Evolutionary conservation across 2,888 invertebrate genomes (phyloP), one percentile per base, ranked within the genome.

Genomic region (Drosophila paracracens): DNA sequence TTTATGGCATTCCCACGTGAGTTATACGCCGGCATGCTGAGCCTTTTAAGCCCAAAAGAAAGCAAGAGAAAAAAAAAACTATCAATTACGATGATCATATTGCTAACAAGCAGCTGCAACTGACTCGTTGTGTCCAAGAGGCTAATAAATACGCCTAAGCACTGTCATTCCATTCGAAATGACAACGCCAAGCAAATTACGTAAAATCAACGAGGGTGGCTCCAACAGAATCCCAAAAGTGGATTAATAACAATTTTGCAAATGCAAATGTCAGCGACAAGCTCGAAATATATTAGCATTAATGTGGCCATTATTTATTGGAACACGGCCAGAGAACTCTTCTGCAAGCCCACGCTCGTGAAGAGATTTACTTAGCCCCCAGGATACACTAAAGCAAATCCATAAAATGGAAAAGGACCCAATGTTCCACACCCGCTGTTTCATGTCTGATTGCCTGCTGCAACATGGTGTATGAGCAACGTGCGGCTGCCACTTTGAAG

Each of bases 81-180:
- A 78, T 78, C 78, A 79, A 79, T 79, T 79, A 79, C 79, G 80
- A 66, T 79, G 79, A 76, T 79, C 80, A 78, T 68, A 66, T 80
- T 76, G 79, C 76, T 69, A 79, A 79, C 72, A 79, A 79, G 80
- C 76, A 79, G 79, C 79, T 67, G 78, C 79, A 67, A 71, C 71
- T 40, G 64, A 51, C 58, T 59, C 59, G 61, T 64, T 54, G 27
- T 61, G 79, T 52, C 72, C 76, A 81, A 81, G 50, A 80, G 80
- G 56, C 81, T 83, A 88, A 88, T 88, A 85, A 85, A 85, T 85
- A 83, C 77, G 77, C 70, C 81, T 83, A 88, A 88, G 85, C 83
- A 85, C 79, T 70, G 69, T 61, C 79, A 50, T 78, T 79, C 56
- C 80, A 54, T 51, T 38, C 64, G 71, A 65, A 88, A 85, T 83